Base-by-base conservation (phyloP, 2,888 invertebrate genomes). In the Thecocarcelia acutangulata region DNA sequence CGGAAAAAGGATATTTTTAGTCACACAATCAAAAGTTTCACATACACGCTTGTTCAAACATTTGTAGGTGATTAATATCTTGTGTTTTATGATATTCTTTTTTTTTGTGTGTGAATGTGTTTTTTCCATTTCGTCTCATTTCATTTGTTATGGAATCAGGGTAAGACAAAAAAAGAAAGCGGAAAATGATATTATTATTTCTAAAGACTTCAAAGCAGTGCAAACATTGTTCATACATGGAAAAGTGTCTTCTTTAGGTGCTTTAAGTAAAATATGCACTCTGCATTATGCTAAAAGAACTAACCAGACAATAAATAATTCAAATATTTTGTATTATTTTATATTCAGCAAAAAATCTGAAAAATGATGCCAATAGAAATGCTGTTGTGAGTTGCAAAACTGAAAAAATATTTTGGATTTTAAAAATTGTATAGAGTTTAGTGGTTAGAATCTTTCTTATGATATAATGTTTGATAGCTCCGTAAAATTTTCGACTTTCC, bases 41-140 rank as follows among this genome's bases (percentile, higher is more conserved):
- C 15, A 28, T 37, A 61, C n/a, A n/a, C 37, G 42, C 28, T 24
- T 54, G 6, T 46, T 46, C 19, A 54, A 37, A 19, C 21, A 58
- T 44, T 70, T 72, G 77, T 58, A 64, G 77, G 70, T 77, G 77
- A 77, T 77, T 56, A 77, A 77, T 77, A 42, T 64, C 42, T 77
- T 40, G 63, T 64, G 48, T 56, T 70, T 46, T 54, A 74, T 64
- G 54, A 56, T 33, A n/a, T n/a, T n/a, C n/a, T n/a, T n/a, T n/a
- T n/a, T n/a, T n/a, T n/a, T n/a, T n/a, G n/a, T n/a, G n/a, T n/a
- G n/a, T n/a, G n/a, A n/a, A n/a, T n/a, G n/a, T n/a, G n/a, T n/a
- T 54, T 66, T 52, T 8, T 9, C 0, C 21, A n/a, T 8, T 61
- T 9, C 17, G 3, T 37, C 21, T 58, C 37, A 37, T 59, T 59